These are phyloP conservation scores for Paramormyrops kingsleyae DNA, from an alignment of 2,113 vertebrate species.

Conservation along the genomic window DNA sequence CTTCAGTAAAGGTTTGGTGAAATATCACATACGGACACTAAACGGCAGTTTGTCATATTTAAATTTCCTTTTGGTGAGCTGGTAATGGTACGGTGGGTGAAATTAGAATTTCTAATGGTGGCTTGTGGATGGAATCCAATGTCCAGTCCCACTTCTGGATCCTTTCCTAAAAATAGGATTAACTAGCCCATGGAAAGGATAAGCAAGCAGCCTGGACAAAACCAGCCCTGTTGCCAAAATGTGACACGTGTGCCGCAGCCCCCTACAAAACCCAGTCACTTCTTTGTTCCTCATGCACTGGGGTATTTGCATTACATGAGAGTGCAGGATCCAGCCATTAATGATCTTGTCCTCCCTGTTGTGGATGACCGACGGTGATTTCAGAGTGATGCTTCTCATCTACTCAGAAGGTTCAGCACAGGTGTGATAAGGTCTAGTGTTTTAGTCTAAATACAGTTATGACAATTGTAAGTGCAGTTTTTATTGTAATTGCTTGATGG, in stretches of 20 bases:
- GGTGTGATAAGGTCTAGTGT: neutral
- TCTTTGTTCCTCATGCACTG: neutral
- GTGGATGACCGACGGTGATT: neutral
- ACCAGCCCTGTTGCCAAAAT: neutral
- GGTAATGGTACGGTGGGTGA: neutral
- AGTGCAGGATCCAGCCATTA: neutral
- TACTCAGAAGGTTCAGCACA: neutral
- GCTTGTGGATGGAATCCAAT: neutral
- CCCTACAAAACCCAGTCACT: neutral
- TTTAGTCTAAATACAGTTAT: neutral
- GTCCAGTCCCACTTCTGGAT: neutral
- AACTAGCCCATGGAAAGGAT: neutral
- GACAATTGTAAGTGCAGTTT: neutral
- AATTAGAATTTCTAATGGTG: slow-evolving; percentile 1
- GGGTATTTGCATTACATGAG: neutral
- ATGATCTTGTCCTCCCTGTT: neutral
- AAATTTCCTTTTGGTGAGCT: neutral
- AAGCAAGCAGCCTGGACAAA: neutral
- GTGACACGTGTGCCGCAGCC: neutral
- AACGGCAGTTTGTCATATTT: neutral
- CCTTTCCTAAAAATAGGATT: neutral
- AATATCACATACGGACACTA: neutral
- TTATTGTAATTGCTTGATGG: neutral
- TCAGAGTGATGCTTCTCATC: neutral
- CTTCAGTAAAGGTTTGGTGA: neutral